Conservation (phyloP, 2,113 vertebrate species). For the Bettongia penicillata region DNA sequence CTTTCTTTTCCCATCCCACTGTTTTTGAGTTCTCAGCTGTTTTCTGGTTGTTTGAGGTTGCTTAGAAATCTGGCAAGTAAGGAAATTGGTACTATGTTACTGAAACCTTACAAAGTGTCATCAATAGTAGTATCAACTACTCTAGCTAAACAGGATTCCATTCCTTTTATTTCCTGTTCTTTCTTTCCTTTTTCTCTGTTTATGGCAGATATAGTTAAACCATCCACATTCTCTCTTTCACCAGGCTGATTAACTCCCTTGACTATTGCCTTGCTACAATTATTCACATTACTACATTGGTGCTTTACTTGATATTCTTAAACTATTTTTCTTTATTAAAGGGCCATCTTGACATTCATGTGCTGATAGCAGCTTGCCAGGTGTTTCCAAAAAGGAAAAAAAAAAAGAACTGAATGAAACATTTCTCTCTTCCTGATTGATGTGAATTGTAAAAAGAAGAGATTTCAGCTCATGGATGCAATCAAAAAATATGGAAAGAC, state of each 20-base stretch:
- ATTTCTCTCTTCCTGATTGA: conserved; percentile 43
- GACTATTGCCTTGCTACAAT: conserved; percentile 62
- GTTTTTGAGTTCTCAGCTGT: background rate
- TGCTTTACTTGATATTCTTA: conserved; percentile 73
- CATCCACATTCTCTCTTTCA: conserved; percentile 77
- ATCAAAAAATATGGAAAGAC: conserved; percentile 43
- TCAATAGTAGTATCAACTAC: conserved; percentile 74
- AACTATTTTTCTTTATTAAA: conserved; percentile 75
- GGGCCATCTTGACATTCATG: conserved; percentile 63
- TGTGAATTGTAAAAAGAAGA: conserved; percentile 47
- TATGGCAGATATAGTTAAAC: conserved; percentile 71
- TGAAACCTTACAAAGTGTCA: conserved; percentile 58
- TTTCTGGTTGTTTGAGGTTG: conserved; percentile 48
- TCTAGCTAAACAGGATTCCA: conserved; percentile 68
- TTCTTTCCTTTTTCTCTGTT: conserved; percentile 69
- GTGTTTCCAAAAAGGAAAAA: conserved; percentile 58
- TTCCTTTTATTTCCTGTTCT: conserved; percentile 73
- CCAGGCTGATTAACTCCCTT: conserved; percentile 73
- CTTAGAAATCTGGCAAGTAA: conserved; percentile 64
- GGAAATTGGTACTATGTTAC: conserved; percentile 42
- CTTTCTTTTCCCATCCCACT: background rate
- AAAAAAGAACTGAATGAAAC: conserved; percentile 69
- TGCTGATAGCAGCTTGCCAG: conserved; percentile 73
- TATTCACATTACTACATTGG: conserved; percentile 76
- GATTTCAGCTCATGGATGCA: conserved; percentile 46